Base-by-base conservation (phyloP, 2,888 invertebrate genomes). In the Calameuta pallipes region DNA sequence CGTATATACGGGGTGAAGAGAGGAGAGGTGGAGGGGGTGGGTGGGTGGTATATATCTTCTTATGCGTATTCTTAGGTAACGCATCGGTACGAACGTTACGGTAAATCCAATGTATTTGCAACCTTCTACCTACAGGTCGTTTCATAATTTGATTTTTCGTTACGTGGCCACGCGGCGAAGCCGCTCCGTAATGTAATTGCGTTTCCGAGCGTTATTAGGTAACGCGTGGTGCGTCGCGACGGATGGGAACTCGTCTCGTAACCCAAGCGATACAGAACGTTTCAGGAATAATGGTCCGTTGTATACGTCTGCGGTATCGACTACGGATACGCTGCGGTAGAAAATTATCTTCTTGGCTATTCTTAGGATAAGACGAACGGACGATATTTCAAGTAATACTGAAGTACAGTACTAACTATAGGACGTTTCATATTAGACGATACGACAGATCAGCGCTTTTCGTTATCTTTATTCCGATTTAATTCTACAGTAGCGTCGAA, bases 181-280 rank as follows among this genome's bases (percentile, higher is more conserved):
- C 82, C 83, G 82, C 70, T 82, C 69, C 33, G 77, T 75, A 76
- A 81, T 85, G 85, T 86, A 87, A 87, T 88, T 88, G 88, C 87
- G 85, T 89, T 85, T 87, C 85, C 86, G 87, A 85, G 86, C 80
- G 85, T 83, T 86, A 86, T 87, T 87, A 88, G 88, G 86, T 87
- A 87, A 86, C 83, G 79, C 83, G 82, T 83, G 85, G 83, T 82
- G 80, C 83, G 81, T 77, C 71, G 79, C 75, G 75, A 34, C 37
- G 56, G 31, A 75, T 23, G 56, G 75, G 75, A 31, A 30, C 30
- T 34, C 69, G 34, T 37, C 37, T 37, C 56, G 56, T 56, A 56
- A 56, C 9, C 23, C 33, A 34, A 23, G 31, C 71, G 71, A 31
- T 71, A 71, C 71, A 71, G 71, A 1, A 9, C 33, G 71, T 71